These are phyloP conservation scores for Himalopsyche tibetana DNA, from an alignment of 2,888 invertebrate species.

Conservation along the genomic window DNA sequence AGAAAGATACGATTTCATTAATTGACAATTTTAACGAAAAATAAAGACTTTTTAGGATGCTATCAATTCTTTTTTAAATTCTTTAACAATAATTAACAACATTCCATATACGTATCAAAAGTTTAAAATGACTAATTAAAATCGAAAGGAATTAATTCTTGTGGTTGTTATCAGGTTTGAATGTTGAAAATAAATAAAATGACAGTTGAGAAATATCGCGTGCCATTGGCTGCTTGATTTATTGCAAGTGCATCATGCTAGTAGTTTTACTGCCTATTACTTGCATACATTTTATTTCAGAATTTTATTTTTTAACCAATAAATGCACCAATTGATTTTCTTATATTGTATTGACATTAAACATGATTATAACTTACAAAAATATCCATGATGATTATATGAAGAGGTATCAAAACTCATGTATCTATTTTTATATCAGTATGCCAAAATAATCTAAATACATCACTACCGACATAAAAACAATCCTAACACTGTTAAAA, in stretches of 20 bases:
- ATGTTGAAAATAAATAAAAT: constrained; percentile 1
- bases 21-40: constrained; percentile 24
- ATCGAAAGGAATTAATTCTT: neutral
- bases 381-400: too few relatives aligned
- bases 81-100: neutral
- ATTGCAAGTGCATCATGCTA: neutral
- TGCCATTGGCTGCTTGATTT: constrained; percentile 21
- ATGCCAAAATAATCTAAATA: too few relatives aligned
- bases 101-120: neutral
- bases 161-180: constrained; percentile 4
- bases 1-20: neutral
- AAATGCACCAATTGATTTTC: too few relatives aligned
- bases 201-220: constrained; percentile 15
- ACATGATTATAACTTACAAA: too few relatives aligned
- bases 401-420: too few relatives aligned
- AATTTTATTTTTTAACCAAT: too few relatives aligned
- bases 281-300: neutral
- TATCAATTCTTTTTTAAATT: neutral
- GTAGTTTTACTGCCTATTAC: neutral
- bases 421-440: too few relatives aligned
- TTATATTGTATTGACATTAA: too few relatives aligned
- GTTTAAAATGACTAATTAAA: constrained; percentile 12
- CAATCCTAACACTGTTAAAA: too few relatives aligned
- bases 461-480: too few relatives aligned
- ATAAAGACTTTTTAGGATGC: constrained; percentile 1